Base-by-base conservation (phyloP, 2,888 invertebrate species). In the Hedya salicella region DNA sequence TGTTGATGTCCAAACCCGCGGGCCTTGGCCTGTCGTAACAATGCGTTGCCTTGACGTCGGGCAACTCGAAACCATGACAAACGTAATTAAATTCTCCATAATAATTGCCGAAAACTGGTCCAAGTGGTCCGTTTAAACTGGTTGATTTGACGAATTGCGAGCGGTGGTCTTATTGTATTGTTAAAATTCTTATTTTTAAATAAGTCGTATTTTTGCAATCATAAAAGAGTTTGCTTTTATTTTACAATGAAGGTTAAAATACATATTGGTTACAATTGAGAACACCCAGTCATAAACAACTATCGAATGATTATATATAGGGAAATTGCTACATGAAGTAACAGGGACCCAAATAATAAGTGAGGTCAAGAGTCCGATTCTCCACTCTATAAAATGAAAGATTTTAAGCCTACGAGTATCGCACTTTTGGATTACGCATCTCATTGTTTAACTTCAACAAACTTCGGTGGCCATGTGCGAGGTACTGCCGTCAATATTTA, bases 401-500 rank as follows among this genome's bases (percentile, higher is more conserved):
- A 25, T 25, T 0, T 25, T 6, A 25, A 25, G 25, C 5, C 4
- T 25, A 6, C n/a, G 25, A 0, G 0, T 25, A 25, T 25, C 25
- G 25, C 6, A 25, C 6, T 36, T 9, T 9, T 36, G 11, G 36
- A 11, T 36, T 52, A 32, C 14, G 30, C 25, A 52, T 42, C 42
- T 44, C 53, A 21, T 32, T 53, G 14, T 52, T 54, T 54, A 46
- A 48, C 39, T 62, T 25, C 25, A 48, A 59, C 44, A 44, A 64
- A 63, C 63, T 63, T 49, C 21, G 52, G 30, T 44, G n/a, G 30
- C 46, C 16, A 65, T 46, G 52, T 53, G 59, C 46, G 40, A 60
- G 40, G 52, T 39, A 36, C 17, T 73, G 69, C 67, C 73, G 81
- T 81, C 82, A 88, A 88, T 88, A 85, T 88, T 83, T 78, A 72